Base-by-base conservation (phyloP, 2,888 invertebrate species). In the Clunio marinus region DNA sequence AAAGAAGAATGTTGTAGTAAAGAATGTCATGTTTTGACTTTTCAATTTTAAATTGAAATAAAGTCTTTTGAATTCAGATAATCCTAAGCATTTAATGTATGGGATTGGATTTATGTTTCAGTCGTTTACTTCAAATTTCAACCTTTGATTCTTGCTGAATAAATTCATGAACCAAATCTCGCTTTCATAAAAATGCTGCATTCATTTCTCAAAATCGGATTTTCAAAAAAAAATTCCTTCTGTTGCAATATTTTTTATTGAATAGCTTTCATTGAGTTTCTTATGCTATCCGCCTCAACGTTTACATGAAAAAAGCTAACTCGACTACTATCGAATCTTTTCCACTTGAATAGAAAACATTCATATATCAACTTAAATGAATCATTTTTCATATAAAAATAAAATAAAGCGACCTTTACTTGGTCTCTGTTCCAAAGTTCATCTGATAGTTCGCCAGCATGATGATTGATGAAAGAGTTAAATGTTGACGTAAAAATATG, bases 331-430 rank as follows among this genome's bases (percentile, higher is more conserved):
- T 63, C 63, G 46, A 63, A 63, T 63, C 46, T 45, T 63, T 63
- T 46, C 37, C 17, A 63, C 45, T 46, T 63, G 63, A 63, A 63
- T 63, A 28, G 22, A 63, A 45, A 63, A 45, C 45, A 45, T 45
- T 46, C 63, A 63, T 63, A 63, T 27, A 45, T 63, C 63, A 63
- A 63, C 45, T 63, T 63, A 63, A 63, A 63, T 46, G 46, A 63
- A 46, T 46, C 63, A 63, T 63, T 63, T 63, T 63, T 63, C 63
- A 63, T 24, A 20, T 7, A 35, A 3, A 2, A 4, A 17, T n/a
- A 51, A 17, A 51, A 51, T 7, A 8, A 32, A 32, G 8, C 32
- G 41, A 41, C 41, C 41, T 41, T 5, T n/a, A 32, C 32, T 32
- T 41, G 41, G 10, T 41, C 41, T 22, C 51, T 2, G n/a, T n/a